Percentiles rank a stretch among this genome's conserved stretches.
Evolutionary conservation across 2,888 invertebrate genomes (phyloP).

Genomic region (Automeris io): DNA sequence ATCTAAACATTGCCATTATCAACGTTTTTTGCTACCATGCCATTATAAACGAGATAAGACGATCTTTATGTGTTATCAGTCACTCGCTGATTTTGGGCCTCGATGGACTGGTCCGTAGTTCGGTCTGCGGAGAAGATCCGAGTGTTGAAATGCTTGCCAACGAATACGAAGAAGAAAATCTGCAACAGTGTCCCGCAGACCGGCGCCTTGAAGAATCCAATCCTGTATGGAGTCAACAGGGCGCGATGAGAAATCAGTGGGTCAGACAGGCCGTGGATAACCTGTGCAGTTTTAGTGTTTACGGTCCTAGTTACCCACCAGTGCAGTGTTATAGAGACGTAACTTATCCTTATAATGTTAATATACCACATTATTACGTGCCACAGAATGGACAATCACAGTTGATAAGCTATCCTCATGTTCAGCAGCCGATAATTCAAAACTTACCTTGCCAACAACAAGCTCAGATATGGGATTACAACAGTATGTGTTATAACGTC

Average conservation of each 20-base stretch:
- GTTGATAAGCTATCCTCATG: conserved; percentile 28
- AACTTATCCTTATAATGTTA: conserved; percentile 30
- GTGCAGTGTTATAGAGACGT: conserved; percentile 45
- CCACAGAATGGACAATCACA: conserved; percentile 29
- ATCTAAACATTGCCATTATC: conserved; percentile 58
- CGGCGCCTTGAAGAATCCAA: conserved; percentile 37
- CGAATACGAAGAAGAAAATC: conserved; percentile 31
- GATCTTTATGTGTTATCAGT: conserved; percentile 69
- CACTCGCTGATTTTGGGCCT: conserved; percentile 57
- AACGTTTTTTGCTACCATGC: conserved; percentile 63
- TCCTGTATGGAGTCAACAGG: conserved; percentile 47
- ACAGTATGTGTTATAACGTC: conserved; percentile 80
- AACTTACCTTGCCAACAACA: conserved; percentile 69
- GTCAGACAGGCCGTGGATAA: conserved; percentile 30
- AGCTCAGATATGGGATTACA: conserved; percentile 79
- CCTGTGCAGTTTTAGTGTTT: conserved; percentile 36
- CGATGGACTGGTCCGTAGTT: conserved; percentile 58
- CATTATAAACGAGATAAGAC: conserved; percentile 59
- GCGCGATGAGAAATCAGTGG: conserved; percentile 51
- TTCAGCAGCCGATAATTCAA: conserved; percentile 32
- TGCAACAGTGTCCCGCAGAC: conserved; percentile 43
- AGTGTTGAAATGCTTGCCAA: conserved; percentile 50
- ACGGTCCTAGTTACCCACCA: conserved; percentile 32
- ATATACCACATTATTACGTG: conserved; percentile 31
- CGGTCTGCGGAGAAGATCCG: conserved; percentile 23